phyloP scores from a whole-genome alignment of 2,888 invertebrate species.

The Azorinus chamasolen region DNA sequence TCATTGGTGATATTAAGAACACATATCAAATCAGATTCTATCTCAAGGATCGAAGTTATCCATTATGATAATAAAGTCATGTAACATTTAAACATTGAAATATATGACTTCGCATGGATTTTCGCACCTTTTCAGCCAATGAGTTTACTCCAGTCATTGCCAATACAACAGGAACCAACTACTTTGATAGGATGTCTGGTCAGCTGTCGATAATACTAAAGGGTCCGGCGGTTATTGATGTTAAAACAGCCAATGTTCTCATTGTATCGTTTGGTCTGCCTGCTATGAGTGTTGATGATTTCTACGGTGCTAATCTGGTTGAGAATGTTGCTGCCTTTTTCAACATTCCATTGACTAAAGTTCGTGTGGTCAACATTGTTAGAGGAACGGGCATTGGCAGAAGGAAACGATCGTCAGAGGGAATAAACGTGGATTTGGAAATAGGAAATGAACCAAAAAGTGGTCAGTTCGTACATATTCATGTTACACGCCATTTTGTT shows the following conservation, averaged over 20 bases:
- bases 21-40: too few species aligned
- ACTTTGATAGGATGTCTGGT: slow-evolving; percentile 61
- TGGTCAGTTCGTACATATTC: slow-evolving; percentile 58
- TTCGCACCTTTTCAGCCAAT: too few species aligned
- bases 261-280: too few species aligned
- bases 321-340: slow-evolving; percentile 80
- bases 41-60: too few species aligned
- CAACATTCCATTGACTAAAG: slow-evolving; percentile 73
- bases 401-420: slow-evolving; percentile 59
- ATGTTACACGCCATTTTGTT: too few species aligned
- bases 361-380: slow-evolving; percentile 76
- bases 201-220: slow-evolving; percentile 73
- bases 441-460: slow-evolving; percentile 68
- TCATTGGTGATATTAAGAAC: too few species aligned
- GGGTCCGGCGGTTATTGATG: slow-evolving; percentile 71
- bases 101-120: too few species aligned
- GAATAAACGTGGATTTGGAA: slow-evolving; percentile 63
- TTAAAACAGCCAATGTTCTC: slow-evolving; percentile 65
- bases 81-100: too few species aligned
- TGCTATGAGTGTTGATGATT: slow-evolving; percentile 80
- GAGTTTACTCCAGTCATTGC: slow-evolving; percentile 51
- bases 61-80: too few species aligned
- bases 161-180: slow-evolving; percentile 72
- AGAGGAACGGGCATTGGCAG: slow-evolving; percentile 53
- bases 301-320: slow-evolving; percentile 81